Conservation (phyloP, 64 coral and sea anemone species). For the Stichodactyla helianthus region DNA sequence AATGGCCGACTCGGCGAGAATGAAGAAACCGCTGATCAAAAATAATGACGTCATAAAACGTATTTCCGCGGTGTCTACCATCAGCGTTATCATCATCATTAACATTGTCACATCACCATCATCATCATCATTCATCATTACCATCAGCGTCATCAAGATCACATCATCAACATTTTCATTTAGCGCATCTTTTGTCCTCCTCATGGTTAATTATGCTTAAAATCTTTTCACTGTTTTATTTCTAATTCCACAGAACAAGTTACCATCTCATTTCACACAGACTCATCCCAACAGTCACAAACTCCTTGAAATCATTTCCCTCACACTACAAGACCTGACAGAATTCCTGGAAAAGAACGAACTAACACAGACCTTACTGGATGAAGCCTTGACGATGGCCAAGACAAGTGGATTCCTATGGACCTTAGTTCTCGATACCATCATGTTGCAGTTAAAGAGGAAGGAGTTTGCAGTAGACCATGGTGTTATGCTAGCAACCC, state of each 20-base stretch:
- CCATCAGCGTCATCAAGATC: too few relatives aligned
- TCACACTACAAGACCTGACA: not conserved
- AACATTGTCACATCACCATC: not conserved
- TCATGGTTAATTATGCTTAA: too few relatives aligned
- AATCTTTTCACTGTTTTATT: not conserved
- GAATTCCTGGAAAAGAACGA: conserved; percentile 19
- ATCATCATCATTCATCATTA: not conserved
- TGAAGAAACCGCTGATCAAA: too few relatives aligned
- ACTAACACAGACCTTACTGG: conserved; percentile 11
- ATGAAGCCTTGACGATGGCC: conserved; percentile 39
- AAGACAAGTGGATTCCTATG: conserved; percentile 52
- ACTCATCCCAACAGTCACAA: conserved; percentile 10
- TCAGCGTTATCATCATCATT: too few relatives aligned
- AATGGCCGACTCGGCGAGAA: too few relatives aligned
- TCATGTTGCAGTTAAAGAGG: conserved; percentile 24
- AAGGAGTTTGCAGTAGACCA: conserved; percentile 18
- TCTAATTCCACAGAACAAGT: not conserved
- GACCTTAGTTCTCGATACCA: conserved; percentile 42
- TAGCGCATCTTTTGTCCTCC: too few relatives aligned
- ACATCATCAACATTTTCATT: too few relatives aligned
- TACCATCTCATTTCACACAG: not conserved
- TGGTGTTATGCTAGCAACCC: conserved; percentile 26
- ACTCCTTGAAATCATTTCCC: conserved; percentile 7
- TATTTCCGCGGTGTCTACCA: too few relatives aligned
- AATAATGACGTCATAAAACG: too few relatives aligned